Percentiles rank a stretch among this genome's conserved stretches.
phyloP scores from a whole-genome alignment of 2,888 invertebrate species.

The Leucophora obtusa region DNA sequence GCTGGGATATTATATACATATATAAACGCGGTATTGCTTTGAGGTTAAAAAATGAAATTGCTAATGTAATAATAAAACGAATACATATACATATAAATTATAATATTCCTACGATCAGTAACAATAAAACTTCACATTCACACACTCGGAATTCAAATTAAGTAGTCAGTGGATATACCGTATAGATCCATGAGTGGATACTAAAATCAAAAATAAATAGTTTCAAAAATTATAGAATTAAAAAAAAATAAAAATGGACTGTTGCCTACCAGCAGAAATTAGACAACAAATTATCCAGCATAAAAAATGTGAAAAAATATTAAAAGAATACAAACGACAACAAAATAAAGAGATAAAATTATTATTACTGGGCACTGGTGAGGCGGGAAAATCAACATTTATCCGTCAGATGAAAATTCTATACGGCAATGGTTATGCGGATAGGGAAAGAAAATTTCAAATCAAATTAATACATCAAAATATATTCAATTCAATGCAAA shows the following conservation, averaged over 20 bases:
- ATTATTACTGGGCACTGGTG: conserved; percentile 50
- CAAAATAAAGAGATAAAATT: conserved; percentile 50
- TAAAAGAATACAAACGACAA: conserved; percentile 34
- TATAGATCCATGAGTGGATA: too few species aligned
- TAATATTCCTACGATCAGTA: background rate
- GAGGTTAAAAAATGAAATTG: too few species aligned
- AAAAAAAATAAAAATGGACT: background rate
- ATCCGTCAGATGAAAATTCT: conserved; percentile 57
- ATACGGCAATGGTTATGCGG: conserved; percentile 41
- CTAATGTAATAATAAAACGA: too few species aligned
- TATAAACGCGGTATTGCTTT: too few species aligned
- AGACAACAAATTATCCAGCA: background rate
- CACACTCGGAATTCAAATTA: background rate
- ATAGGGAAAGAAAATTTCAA: conserved; percentile 15
- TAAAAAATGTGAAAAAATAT: conserved; percentile 16
- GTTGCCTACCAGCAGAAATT: conserved; percentile 10
- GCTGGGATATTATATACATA: too few species aligned
- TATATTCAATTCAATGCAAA: conserved; percentile 45
- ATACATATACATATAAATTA: too few species aligned
- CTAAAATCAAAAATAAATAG: too few species aligned
- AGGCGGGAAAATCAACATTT: conserved; percentile 59
- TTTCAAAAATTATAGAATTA: background rate
- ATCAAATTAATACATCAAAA: conserved; percentile 52
- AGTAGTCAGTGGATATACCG: too few species aligned
- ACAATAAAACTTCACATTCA: background rate